A percentile compares a stretch with the other conserved stretches of the same genome.
These are phyloP conservation scores for Ephialtes manifestator DNA, from an alignment of 2,888 invertebrate species.

Conservation along the genomic window DNA sequence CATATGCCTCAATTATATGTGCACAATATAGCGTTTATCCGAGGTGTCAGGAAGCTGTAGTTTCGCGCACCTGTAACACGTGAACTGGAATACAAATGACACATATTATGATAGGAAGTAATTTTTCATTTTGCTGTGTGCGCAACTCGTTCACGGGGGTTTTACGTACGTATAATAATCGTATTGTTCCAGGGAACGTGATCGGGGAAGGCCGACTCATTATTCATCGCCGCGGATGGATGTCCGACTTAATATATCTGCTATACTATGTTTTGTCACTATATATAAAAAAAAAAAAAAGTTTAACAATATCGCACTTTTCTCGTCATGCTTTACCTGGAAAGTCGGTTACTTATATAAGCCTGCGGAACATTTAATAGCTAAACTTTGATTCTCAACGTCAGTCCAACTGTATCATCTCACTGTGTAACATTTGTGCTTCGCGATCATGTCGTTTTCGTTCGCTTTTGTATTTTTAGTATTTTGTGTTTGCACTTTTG, in stretches of 20 bases:
- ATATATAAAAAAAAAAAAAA: neutral
- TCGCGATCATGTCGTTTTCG: neutral
- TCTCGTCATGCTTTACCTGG: neutral
- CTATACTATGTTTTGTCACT: neutral
- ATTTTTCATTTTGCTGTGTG: neutral
- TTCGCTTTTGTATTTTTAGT: neutral
- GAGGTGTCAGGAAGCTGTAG: conserved; percentile 2
- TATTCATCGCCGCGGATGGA: conserved; percentile 33
- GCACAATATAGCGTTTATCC: conserved; percentile 2
- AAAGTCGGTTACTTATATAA: conserved; percentile 43
- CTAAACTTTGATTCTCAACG: neutral
- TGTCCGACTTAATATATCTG: conserved; percentile 18
- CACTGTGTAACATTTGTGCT: neutral
- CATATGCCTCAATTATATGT: too few species aligned
- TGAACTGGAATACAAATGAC: neutral
- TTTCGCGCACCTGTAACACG: neutral
- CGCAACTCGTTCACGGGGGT: neutral
- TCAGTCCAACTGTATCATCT: neutral
- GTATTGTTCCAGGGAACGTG: conserved; percentile 27
- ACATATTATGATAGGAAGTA: conserved; percentile 5
- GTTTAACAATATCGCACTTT: neutral
- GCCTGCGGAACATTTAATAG: neutral
- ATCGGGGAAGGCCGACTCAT: conserved; percentile 37
- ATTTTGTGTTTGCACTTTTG: neutral
- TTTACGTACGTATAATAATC: conserved; percentile 8